Percentiles rank a stretch among this genome's conserved stretches.
Evolutionary conservation across 2,113 vertebrate genomes (phyloP).

Genomic region (Trogon melanurus): DNA sequence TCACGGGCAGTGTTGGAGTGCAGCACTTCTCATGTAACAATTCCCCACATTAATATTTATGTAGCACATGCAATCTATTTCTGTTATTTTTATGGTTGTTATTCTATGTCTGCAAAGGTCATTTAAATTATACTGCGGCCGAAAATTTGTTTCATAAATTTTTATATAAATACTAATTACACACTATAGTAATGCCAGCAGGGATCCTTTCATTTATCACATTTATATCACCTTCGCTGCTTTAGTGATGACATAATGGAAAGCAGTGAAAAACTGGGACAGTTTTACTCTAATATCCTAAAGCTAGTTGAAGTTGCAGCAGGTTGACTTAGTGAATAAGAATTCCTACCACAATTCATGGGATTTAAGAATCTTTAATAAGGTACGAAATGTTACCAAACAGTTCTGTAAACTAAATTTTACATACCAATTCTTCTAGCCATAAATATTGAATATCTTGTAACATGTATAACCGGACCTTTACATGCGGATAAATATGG

Average conservation of each 20-base stretch:
- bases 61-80: slow-evolving; percentile 76
- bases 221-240: slow-evolving; percentile 76
- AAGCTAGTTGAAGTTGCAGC: slow-evolving; percentile 73
- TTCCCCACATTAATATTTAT: slow-evolving; percentile 81
- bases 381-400: slow-evolving; percentile 99
- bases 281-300: slow-evolving; percentile 70
- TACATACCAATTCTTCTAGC: slow-evolving; percentile 99
- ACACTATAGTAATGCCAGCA: slow-evolving; percentile 79
- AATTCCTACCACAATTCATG: slow-evolving; percentile 87
- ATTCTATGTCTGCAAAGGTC: slow-evolving; percentile 81
- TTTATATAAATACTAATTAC: slow-evolving; percentile 87
- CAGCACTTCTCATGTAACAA: slow-evolving; percentile 66
- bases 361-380: slow-evolving; percentile 99
- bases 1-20: slow-evolving; percentile 68
- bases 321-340: slow-evolving; percentile 81
- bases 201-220: slow-evolving; percentile 82
- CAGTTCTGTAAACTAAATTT: slow-evolving; percentile 99
- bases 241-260: slow-evolving; percentile 76
- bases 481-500: slow-evolving; percentile 99
- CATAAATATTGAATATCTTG: slow-evolving; percentile 99
- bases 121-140: slow-evolving; percentile 83
- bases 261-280: slow-evolving; percentile 67
- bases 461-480: slow-evolving; percentile 98
- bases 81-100: slow-evolving; percentile 83
- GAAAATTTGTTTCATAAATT: slow-evolving; percentile 85